Evolutionary conservation across 2,113 vertebrate species (phyloP), one percentile per base, ranked within the genome.

Genomic region (Limanda limanda): DNA sequence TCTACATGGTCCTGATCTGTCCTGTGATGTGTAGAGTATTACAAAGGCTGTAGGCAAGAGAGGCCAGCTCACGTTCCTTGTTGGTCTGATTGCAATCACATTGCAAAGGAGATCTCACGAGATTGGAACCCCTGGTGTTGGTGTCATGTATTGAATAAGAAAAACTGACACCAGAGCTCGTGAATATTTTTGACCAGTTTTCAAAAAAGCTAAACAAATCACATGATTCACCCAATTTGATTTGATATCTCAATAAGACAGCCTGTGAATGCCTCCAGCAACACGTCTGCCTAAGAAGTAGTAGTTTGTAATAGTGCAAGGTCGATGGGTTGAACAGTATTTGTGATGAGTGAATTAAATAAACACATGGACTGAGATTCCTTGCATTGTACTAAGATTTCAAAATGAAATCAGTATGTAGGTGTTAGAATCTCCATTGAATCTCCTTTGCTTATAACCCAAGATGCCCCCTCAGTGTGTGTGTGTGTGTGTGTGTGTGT

Each of bases 1-100:
- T 74, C 77, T 37, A 15, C 51, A 3, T 71, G 74, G 85, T 77
- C 71, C 23, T 71, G 85, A 78, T 74, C 70, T 71, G 59, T 71
- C 55, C 48, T 75, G 73, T 40, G 55, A 11, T 57, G 57, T 47
- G 55, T 74, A 68, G 57, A 58, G 65, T 63, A 65, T 75, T 78
- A 71, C 27, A 31, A 1, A 51, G 17, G 25, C 72, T 65, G 66
- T 63, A 5, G 35, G 74, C 60, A 59, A 67, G 18, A 73, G 25
- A 59, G 0, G 59, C 66, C n/a, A 56, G 31, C 61, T 62, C 54
- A 24, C 52, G 23, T n/a, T 35, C 42, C 42, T 61, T 62, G 56
- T 61, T 62, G 56, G 51, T 76, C 31, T 47, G 68, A 86, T 74
- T 54, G 7, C 11, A 74, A 77, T 71, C 74, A 52, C 60, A 65